Base-by-base conservation (phyloP, 2,888 invertebrate species). In the Rhopalosiphum nymphaeae region DNA sequence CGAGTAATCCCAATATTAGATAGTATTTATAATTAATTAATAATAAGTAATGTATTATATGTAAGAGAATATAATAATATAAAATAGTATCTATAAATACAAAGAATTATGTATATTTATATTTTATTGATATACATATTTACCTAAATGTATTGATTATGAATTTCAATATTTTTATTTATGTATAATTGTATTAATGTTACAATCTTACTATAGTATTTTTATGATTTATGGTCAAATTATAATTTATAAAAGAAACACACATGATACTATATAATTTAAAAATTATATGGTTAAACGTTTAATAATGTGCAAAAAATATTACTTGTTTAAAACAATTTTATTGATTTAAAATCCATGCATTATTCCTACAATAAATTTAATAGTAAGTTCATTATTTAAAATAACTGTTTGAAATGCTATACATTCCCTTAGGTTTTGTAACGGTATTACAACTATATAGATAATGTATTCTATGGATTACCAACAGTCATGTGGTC, bases 401-500 rank as follows among this genome's bases (percentile, higher is more conserved):
- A 42, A 36, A 36, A 84, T 87, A 49, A 88, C 67, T 61, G 26
- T 92, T 53, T 25, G 16, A 92, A 88, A 88, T 42, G 53, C 44
- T 26, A 86, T 88, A 13, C 61, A 87, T 88, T 88, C 67, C 29
- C 87, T 92, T 46, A 57, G 86, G 46, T 67, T 49, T 87, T 87
- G 36, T 61, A 87, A 61, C 61, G 46, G 49, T 46, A 78, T 46
- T 49, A 87, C n/a, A 88, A 88, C 87, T 42, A 49, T 42, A 49
- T 49, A 67, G 87, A 67, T 92, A 92, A n/a, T 46, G 61, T 67
- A 49, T 53, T 56, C 78, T 25, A 46, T 36, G 26, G 61, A 49
- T 93, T 90, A 61, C 89, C 78, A 92, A 67, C 93, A 94, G 93
- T 94, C 85, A 94, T 86, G 86, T 94, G 93, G 90, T 94, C 90